A percentile compares a stretch with the other conserved stretches of the same genome.
phyloP scores from a whole-genome alignment of 2,113 vertebrate genomes.

The Campylorhamphus procurvoides region DNA sequence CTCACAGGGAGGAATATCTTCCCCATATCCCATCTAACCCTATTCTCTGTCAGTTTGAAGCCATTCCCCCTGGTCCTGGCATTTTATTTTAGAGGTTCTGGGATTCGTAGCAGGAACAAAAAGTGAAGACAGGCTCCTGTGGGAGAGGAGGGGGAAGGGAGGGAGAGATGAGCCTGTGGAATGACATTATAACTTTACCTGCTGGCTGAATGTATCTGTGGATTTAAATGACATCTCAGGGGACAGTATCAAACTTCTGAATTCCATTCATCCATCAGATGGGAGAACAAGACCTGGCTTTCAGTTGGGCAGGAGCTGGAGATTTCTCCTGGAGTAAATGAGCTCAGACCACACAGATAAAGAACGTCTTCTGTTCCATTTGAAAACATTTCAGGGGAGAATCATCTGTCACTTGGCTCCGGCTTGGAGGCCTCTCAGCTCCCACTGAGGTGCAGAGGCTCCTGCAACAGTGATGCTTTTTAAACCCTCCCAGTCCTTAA shows the following conservation, averaged over 20 bases:
- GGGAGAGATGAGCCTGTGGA: constrained; percentile 55
- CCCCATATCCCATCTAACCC: accelerated
- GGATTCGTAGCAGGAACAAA: not conserved
- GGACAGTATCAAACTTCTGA: constrained; percentile 89
- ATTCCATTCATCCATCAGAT: constrained; percentile 86
- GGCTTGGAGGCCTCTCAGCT: constrained; percentile 57
- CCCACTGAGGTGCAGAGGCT: constrained; percentile 50
- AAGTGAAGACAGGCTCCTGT: not conserved
- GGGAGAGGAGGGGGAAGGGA: not conserved
- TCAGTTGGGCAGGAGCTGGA: constrained; percentile 78
- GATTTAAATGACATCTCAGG: constrained; percentile 85
- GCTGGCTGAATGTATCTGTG: constrained; percentile 70
- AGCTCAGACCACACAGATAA: constrained; percentile 95
- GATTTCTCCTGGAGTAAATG: constrained; percentile 74
- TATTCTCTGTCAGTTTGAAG: not conserved
- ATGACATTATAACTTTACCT: constrained; percentile 54
- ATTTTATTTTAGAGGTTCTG: not conserved
- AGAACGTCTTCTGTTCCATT: constrained; percentile 84
- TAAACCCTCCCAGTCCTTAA: constrained; percentile 7
- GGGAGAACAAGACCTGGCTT: constrained; percentile 91
- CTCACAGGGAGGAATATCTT: not conserved
- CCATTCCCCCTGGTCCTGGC: not conserved
- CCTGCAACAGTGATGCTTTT: constrained; percentile 50
- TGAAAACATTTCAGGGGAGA: constrained; percentile 66
- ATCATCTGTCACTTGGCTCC: constrained; percentile 74